Base-by-base conservation (phyloP, 2,888 invertebrate species). In the Eumerus sabulonum region DNA sequence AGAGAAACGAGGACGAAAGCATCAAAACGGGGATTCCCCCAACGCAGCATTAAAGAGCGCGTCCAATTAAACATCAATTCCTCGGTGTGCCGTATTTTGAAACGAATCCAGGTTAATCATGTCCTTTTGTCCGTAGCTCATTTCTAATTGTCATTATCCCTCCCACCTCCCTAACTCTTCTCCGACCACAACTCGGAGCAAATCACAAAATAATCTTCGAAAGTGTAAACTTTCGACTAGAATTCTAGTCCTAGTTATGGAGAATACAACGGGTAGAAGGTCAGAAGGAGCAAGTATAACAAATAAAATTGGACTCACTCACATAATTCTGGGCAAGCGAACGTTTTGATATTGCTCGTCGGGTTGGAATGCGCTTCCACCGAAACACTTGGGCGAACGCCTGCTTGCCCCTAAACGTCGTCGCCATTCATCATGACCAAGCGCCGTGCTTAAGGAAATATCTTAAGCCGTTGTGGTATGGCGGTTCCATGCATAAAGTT, bases 31-130 rank as follows among this genome's bases (percentile, higher is more conserved):
- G 56, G 42, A 62, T 50, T 62, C 45, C 57, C 42, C 56, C 53
- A 50, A n/a, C 35, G 27, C 27, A 40, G 40, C 62, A 68, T 51
- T 63, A 63, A 79, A 63, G 47, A 79, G 74, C 73, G 36, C 68
- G 63, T 79, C 74, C 79, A 79, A 79, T 79, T 79, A 79, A 68
- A 74, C 45, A 47, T 27, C 74, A 63, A 74, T 74, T 79, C 79
- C 74, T 74, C 63, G 36, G 79, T 68, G 74, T 48, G 74, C 63
- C 53, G 54, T 79, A 74, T 68, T 79, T 64, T 56, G 54, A 56
- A 74, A 79, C 59, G 56, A 68, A 79, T 74, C 59, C 74, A 50
- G 79, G 79, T 79, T 79, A 79, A 79, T 79, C 68, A 79, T 74
- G 62, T 47, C 60, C 62, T 36, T 50, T 73, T 77, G 73, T 77